Base-by-base conservation (phyloP, 2,113 vertebrate species). In the Zosterops borbonicus region DNA sequence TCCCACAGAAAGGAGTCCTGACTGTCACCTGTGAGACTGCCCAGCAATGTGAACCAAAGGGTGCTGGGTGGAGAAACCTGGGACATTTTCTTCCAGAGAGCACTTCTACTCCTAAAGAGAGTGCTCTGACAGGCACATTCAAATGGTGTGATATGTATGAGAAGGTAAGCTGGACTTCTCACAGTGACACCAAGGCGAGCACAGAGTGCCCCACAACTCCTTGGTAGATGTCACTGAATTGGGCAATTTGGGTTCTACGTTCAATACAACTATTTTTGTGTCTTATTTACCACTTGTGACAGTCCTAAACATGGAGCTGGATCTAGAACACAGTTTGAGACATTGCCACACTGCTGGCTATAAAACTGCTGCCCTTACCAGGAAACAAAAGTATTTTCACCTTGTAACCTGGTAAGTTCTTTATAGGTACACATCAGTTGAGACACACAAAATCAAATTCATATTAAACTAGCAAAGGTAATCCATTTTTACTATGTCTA, bases 381-480 rank as follows among this genome's bases (percentile, higher is more conserved):
- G 59, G 80, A 74, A 33, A 27, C 7, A 31, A 35, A 83, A 42
- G 4, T 31, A 47, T 42, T 62, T 90, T 69, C 14, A 31, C 31
- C 55, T 19, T 42, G 18, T 42, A 77, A 63, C 28, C 17, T 23
- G 14, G 0, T 47, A 68, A 69, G 55, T 70, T 64, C 62, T 92
- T 90, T 58, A 82, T 59, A 64, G 81, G 53, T 60, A 63, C 37
- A 68, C 41, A 64, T 86, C 37, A 55, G 83, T 44, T 60, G 37
- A 87, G 47, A 94, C 42, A 93, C 49, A 79, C 68, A 97, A 94
- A 94, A 84, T 92, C 53, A 52, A 65, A 63, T 87, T 87, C 37
- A 14, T 85, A 56, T 91, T 73, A 88, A 94, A 93, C 80, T 92
- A 85, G 90, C 62, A 90, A 82, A 95, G 56, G 77, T 53, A 44